Base-by-base conservation (phyloP, 2,113 vertebrate genomes). In the Protomyctophum bolini region DNA sequence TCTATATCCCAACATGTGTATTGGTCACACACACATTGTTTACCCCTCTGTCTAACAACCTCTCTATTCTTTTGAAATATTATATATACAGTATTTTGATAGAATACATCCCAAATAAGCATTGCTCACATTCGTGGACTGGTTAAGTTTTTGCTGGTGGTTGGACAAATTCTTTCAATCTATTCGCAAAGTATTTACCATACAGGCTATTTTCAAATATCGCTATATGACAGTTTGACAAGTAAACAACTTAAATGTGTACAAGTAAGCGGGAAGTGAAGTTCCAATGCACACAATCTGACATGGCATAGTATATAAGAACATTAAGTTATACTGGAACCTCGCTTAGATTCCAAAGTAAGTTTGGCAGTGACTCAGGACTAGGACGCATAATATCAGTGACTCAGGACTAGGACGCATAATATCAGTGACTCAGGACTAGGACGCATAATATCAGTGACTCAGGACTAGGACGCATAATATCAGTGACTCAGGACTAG, bases 141-240 rank as follows among this genome's bases (percentile, higher is more conserved):
- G 76, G 76, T 80, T 79, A 81, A 58, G 54, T 68, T 73, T 77
- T n/a, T n/a, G 12, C 51, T 6, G 51, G 11, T 6, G 51, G 11
- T 11, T 60, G 64, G 81, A 73, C 74, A 85, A 83, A 83, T 64
- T 64, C 64, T 73, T 71, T 55, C 76, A 74, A 46, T 84, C 80
- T 85, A 73, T 79, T 68, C 73, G 55, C 69, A 75, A 33, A 70
- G 68, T 79, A 88, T 69, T 79, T 65, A 75, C 61, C 52, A 15
- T 61, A 2, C 47, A 2, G 66, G 73, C 70, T 87, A 86, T 86
- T 86, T 88, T 82, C 81, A 66, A 69, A 48, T 64, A 58, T 72
- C 86, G 45, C 56, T 11, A 41, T 49, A 14, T 54, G n/a, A 6
- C 60, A 12, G 1, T 58, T 58, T 63, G 64, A 70, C 81, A 41